phyloP scores from a whole-genome alignment of 2,888 invertebrate species.

The Agriotes lineatus region DNA sequence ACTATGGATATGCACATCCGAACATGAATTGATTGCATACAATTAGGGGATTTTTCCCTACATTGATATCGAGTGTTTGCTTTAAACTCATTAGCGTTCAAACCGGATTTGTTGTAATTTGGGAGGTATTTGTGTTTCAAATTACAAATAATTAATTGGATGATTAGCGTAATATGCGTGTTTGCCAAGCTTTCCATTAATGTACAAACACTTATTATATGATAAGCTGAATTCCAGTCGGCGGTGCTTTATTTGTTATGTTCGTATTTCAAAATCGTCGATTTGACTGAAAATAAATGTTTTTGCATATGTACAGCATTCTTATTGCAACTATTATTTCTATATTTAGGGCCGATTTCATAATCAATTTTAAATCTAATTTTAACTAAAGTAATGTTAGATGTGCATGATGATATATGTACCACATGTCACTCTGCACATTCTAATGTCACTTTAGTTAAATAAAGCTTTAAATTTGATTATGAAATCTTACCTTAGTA shows the following conservation, averaged over 20 bases:
- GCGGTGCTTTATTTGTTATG: conserved; percentile 35
- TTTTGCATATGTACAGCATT: too few relatives aligned
- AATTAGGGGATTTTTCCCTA: conserved; percentile 60
- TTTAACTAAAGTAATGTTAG: too few relatives aligned
- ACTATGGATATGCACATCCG: conserved; percentile 53
- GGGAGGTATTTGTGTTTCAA: conserved; percentile 64
- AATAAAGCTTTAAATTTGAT: too few relatives aligned
- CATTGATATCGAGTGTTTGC: conserved; percentile 58
- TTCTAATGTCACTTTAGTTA: too few relatives aligned
- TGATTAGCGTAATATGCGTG: conserved; percentile 63
- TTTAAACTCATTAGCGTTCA: conserved; percentile 64
- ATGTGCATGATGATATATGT: too few relatives aligned
- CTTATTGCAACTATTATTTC: too few relatives aligned
- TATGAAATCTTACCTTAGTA: too few relatives aligned
- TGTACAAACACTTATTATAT: conserved; percentile 1
- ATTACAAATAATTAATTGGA: conserved; percentile 66
- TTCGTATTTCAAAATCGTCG: conserved; percentile 11
- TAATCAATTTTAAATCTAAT: too few relatives aligned
- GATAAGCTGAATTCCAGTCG: neutral
- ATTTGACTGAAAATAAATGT: neutral
- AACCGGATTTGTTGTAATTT: conserved; percentile 64
- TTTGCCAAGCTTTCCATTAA: conserved; percentile 15
- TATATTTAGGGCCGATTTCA: too few relatives aligned
- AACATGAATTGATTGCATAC: conserved; percentile 59
- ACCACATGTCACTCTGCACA: too few relatives aligned